These are phyloP conservation scores for Dorcus parallelipipedus DNA, from an alignment of 2,888 invertebrate species.

Conservation along the genomic window DNA sequence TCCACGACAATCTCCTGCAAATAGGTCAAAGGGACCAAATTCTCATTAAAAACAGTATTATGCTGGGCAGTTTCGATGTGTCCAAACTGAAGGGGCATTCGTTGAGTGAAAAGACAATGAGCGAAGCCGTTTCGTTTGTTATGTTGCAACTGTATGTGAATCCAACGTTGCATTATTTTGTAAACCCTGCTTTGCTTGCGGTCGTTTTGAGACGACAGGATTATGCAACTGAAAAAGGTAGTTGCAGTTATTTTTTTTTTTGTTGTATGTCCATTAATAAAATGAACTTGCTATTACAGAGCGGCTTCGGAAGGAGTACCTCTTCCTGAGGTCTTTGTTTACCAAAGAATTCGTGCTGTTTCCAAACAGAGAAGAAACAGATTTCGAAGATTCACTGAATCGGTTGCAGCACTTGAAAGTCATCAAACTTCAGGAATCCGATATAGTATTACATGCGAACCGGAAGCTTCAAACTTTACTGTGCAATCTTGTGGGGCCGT, in stretches of 20 bases:
- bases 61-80: conserved; percentile 49
- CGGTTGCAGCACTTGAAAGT: conserved; percentile 40
- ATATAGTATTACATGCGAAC: conserved; percentile 32
- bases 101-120: conserved; percentile 64
- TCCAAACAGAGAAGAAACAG: conserved; percentile 48
- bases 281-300: conserved; percentile 45
- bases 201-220: conserved; percentile 39
- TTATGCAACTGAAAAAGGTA: background rate
- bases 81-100: conserved; percentile 62
- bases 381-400: conserved; percentile 49
- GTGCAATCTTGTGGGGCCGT: conserved; percentile 61
- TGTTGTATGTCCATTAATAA: background rate
- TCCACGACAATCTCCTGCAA: conserved; percentile 55
- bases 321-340: conserved; percentile 54
- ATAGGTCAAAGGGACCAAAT: conserved; percentile 38
- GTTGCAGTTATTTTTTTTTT: background rate
- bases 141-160: conserved; percentile 75
- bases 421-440: conserved; percentile 24
- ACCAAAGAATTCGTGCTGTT: conserved; percentile 63
- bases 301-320: conserved; percentile 50
- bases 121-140: conserved; percentile 64
- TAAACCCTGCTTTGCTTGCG: conserved; percentile 61
- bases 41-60: conserved; percentile 46
- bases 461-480: conserved; percentile 54
- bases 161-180: conserved; percentile 67